These are phyloP conservation scores for Drosophila suzukii DNA, from an alignment of 1,140 invertebrate species.

Conservation along the genomic window DNA sequence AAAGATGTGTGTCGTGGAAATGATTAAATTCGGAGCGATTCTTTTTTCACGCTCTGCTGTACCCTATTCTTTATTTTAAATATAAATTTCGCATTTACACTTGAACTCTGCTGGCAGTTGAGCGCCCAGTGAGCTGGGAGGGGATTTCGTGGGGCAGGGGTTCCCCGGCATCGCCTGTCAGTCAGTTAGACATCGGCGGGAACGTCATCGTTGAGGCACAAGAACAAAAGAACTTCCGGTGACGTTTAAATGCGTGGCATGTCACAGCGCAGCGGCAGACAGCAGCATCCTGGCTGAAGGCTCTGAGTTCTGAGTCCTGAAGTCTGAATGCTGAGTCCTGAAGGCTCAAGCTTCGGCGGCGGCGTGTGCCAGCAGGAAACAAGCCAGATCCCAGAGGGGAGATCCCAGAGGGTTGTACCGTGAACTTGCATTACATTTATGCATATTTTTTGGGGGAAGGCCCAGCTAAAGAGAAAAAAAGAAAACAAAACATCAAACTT, in stretches of 20 bases:
- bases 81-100: conserved; percentile 55
- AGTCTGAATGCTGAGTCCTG: conserved; percentile 21
- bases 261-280: conserved; percentile 74
- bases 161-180: conserved; percentile 35
- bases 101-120: conserved; percentile 45
- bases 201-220: conserved; percentile 62
- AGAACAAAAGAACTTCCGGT: conserved; percentile 81
- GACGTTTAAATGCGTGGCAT: conserved; percentile 81
- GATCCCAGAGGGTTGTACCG: conserved; percentile 16
- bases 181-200: conserved; percentile 41
- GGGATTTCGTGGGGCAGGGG: not conserved
- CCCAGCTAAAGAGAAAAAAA: conserved; percentile 10
- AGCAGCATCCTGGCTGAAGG: conserved; percentile 70
- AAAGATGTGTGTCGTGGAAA: too few relatives aligned
- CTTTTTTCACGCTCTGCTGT: not conserved
- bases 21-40: not conserved
- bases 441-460: conserved; percentile 41
- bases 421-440: conserved; percentile 39
- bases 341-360: conserved; percentile 11
- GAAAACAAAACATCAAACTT: conserved; percentile 28
- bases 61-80: conserved; percentile 28
- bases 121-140: conserved; percentile 8
- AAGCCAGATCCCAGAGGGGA: conserved; percentile 42
- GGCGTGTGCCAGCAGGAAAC: conserved; percentile 49
- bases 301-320: conserved; percentile 3